Conservation (phyloP, 1,140 invertebrate genomes). For the Leguminivora glycinivorella region DNA sequence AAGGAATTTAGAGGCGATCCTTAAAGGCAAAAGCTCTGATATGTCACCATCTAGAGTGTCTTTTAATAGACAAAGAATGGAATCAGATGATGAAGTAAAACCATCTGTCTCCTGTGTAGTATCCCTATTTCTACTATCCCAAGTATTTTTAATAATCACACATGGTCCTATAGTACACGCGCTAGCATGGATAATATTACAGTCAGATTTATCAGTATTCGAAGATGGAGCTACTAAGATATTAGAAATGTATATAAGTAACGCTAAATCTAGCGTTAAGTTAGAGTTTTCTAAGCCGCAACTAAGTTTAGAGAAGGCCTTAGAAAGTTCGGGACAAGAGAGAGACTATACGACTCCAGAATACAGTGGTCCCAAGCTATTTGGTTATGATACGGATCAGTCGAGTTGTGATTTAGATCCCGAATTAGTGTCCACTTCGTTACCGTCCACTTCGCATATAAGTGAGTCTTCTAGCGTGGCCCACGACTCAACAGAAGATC, state of each 20-base stretch:
- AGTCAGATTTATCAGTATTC: constrained; percentile 86
- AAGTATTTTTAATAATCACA: constrained; percentile 97
- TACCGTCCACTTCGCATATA: constrained; percentile 76
- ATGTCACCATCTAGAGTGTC: constrained; percentile 59
- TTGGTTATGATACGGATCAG: constrained; percentile 70
- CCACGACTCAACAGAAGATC: constrained; percentile 78
- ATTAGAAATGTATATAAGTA: constrained; percentile 85
- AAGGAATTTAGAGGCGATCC: constrained; percentile 81
- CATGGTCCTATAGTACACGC: constrained; percentile 93
- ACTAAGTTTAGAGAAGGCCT: constrained; percentile 83
- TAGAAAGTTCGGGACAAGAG: constrained; percentile 70
- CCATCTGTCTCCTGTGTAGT: constrained; percentile 93
- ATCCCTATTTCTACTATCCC: constrained; percentile 93
- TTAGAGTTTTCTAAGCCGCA: constrained; percentile 78
- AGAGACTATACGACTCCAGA: constrained; percentile 72
- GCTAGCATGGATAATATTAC: constrained; percentile 92
- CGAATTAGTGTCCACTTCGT: constrained; percentile 72
- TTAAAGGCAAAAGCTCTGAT: constrained; percentile 79
- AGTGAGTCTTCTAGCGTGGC: constrained; percentile 74
- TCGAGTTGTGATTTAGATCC: constrained; percentile 77
- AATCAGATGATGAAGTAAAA: constrained; percentile 76
- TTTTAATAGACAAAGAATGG: constrained; percentile 64
- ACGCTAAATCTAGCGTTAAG: constrained; percentile 75
- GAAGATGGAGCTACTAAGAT: constrained; percentile 86
- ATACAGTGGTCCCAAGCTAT: constrained; percentile 58